phyloP scores from a whole-genome alignment of 2,888 invertebrate genomes.

The Euproctis similis region DNA sequence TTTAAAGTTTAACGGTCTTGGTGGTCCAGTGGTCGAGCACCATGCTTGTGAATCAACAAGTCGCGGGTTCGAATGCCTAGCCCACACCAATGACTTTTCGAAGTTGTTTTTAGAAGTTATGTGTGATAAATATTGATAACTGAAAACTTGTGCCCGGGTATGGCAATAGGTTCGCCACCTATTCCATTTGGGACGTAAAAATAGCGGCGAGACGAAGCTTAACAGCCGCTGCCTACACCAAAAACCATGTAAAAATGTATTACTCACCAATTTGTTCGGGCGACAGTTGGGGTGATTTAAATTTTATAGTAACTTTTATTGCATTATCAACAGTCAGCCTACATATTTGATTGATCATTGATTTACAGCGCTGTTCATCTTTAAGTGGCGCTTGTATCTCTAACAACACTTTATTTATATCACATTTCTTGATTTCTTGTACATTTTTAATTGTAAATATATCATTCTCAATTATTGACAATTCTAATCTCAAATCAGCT shows the following conservation, averaged over 20 bases:
- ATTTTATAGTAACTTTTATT: slow-evolving; percentile 48
- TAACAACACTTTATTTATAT: slow-evolving; percentile 52
- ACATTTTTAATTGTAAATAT: slow-evolving; percentile 51
- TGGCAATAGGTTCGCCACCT: no score
- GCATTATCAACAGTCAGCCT: slow-evolving; percentile 53
- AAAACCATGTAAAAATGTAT: neutral
- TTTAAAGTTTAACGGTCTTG: neutral
- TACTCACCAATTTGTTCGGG: slow-evolving; percentile 41
- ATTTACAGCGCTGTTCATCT: slow-evolving; percentile 42
- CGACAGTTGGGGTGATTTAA: slow-evolving; percentile 46
- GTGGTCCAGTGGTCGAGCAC: no score
- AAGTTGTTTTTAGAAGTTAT: no score
- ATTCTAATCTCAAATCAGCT: slow-evolving; percentile 47
- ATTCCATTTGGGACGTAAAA: no score
- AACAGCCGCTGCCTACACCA: no score
- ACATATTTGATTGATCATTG: slow-evolving; percentile 50
- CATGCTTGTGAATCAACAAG: no score
- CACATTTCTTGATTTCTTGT: slow-evolving; percentile 55
- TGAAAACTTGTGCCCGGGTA: no score
- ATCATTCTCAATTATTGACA: slow-evolving; percentile 45
- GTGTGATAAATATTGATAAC: no score
- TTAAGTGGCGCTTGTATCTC: slow-evolving; percentile 38
- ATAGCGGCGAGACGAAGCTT: no score
- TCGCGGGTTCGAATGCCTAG: no score
- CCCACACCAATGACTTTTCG: no score